Conservation (phyloP, 2,888 invertebrate species). For the Malacosoma neustria region DNA sequence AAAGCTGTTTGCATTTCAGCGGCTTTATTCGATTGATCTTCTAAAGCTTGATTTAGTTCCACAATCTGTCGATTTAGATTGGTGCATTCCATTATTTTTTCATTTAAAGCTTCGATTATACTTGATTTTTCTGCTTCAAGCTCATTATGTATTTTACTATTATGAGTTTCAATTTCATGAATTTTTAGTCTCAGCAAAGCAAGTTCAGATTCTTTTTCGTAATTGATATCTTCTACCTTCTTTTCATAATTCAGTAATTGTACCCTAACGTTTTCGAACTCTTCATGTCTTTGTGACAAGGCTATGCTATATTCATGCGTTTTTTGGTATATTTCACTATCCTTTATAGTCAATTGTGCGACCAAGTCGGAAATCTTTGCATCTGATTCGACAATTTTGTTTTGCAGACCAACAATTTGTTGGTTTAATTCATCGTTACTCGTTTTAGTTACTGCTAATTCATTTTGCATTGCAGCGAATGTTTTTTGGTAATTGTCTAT, state of each 20-base stretch:
- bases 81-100: slow-evolving; percentile 62
- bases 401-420: slow-evolving; percentile 29
- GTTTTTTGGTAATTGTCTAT: slow-evolving; percentile 27
- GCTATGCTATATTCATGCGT: slow-evolving; percentile 45
- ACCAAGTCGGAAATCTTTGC: slow-evolving; percentile 34
- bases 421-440: slow-evolving; percentile 36
- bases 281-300: slow-evolving; percentile 48
- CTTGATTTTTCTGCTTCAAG: slow-evolving; percentile 36
- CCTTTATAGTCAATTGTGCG: slow-evolving; percentile 43
- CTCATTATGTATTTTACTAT: slow-evolving; percentile 34
- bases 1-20: slow-evolving; percentile 75
- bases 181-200: slow-evolving; percentile 69
- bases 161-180: slow-evolving; percentile 54
- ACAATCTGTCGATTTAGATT: slow-evolving; percentile 63
- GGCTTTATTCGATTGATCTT: slow-evolving; percentile 72
- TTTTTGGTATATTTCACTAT: slow-evolving; percentile 56
- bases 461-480: slow-evolving; percentile 31
- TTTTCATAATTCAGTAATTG: slow-evolving; percentile 55
- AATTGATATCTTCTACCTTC: slow-evolving; percentile 60
- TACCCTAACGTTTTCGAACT: slow-evolving; percentile 54
- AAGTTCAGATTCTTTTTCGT: slow-evolving; percentile 70
- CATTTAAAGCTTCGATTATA: slow-evolving; percentile 44
- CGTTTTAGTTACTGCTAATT: slow-evolving; percentile 29
- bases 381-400: slow-evolving; percentile 27
- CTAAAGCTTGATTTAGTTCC: slow-evolving; percentile 67